A percentile compares a stretch with the other conserved stretches of the same genome.
Evolutionary conservation across 2,797 vertebrate genomes (phyloP).

Genomic region (Centropyge bicolor): DNA sequence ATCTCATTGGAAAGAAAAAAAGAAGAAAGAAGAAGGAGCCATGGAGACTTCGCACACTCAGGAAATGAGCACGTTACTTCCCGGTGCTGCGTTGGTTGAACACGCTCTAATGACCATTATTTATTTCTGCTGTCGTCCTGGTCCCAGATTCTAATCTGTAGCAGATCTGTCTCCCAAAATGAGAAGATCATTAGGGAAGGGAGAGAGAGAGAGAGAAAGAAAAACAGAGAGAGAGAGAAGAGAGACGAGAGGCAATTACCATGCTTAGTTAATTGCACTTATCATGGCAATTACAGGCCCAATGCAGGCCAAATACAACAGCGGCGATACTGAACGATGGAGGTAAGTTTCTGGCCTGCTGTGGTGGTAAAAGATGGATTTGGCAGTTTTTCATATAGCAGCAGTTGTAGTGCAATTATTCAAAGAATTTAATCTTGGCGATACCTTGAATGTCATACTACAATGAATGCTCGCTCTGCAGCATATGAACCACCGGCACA

Average conservation of each 20-base stretch:
- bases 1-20: slow-evolving; percentile 60
- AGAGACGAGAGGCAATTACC: slow-evolving; percentile 68
- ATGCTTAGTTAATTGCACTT: slow-evolving; percentile 80
- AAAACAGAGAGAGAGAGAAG: slow-evolving; percentile 10
- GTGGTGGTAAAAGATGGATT: slow-evolving; percentile 45
- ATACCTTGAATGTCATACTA: slow-evolving; percentile 57
- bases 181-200: slow-evolving; percentile 73
- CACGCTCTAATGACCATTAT: slow-evolving; percentile 82
- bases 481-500: slow-evolving; percentile 68
- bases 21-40: slow-evolving; percentile 26
- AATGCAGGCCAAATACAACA: slow-evolving; percentile 66
- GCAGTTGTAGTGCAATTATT: slow-evolving; percentile 64
- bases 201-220: slow-evolving; percentile 26
- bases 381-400: slow-evolving; percentile 52
- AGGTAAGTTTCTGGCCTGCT: slow-evolving; percentile 35
- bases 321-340: slow-evolving; percentile 50
- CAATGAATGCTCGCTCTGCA: slow-evolving; percentile 63
- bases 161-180: slow-evolving; percentile 72
- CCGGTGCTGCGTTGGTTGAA: slow-evolving; percentile 62
- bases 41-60: slow-evolving; percentile 39
- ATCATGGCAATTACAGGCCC: slow-evolving; percentile 75
- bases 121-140: slow-evolving; percentile 80
- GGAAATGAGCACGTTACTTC: slow-evolving; percentile 74
- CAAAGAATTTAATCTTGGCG: slow-evolving; percentile 67
- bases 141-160: slow-evolving; percentile 73